phyloP scores from a whole-genome alignment of 2,888 invertebrate species.

The Clanis bilineata region DNA sequence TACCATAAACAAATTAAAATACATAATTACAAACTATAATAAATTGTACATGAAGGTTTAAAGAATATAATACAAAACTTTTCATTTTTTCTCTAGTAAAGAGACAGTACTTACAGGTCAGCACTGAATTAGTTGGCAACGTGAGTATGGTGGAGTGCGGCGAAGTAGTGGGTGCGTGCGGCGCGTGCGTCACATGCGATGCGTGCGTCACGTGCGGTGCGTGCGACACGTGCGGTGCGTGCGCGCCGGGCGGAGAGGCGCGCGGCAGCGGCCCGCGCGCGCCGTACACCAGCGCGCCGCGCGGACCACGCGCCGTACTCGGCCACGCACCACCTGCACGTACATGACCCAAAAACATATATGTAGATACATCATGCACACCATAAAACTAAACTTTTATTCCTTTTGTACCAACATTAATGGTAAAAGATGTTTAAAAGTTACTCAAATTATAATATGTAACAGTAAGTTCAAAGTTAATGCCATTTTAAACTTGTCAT shows the following conservation, averaged over 20 bases:
- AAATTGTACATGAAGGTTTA: background rate
- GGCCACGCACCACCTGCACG: conserved; percentile 49
- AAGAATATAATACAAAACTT: background rate
- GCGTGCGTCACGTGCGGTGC: conserved; percentile 34
- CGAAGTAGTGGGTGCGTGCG: conserved; percentile 29
- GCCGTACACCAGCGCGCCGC: conserved; percentile 65
- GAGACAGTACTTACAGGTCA: conserved; percentile 54
- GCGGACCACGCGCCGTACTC: conserved; percentile 43
- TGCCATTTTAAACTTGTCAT: no score
- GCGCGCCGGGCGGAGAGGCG: conserved; percentile 33
- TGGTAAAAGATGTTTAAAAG: no score
- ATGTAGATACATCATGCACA: no score
- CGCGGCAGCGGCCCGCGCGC: conserved; percentile 40
- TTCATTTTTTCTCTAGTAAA: background rate
- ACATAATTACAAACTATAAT: no score
- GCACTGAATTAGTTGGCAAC: conserved; percentile 57
- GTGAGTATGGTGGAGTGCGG: conserved; percentile 52
- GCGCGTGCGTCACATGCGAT: conserved; percentile 27
- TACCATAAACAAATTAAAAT: no score
- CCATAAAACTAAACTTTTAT: no score
- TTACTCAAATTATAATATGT: no score
- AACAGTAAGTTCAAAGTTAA: background rate
- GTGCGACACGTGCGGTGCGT: conserved; percentile 31
- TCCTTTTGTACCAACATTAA: no score
- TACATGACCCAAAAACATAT: no score